Evolutionary conservation across 2,888 invertebrate species (phyloP).

Genomic region (Synanthedon vespiformis): DNA sequence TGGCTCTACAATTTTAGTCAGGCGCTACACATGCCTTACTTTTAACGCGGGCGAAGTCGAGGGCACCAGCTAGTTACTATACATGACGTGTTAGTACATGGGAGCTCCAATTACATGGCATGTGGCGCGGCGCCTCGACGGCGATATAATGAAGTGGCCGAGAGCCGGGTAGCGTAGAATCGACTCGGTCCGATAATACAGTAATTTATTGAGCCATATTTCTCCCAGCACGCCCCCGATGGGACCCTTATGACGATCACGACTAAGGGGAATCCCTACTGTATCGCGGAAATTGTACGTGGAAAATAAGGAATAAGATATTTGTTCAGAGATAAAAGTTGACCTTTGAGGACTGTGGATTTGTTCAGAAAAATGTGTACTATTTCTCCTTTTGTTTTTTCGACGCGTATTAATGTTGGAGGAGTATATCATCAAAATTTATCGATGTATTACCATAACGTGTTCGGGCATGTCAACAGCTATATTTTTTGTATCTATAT

Average conservation of each 20-base stretch:
- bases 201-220: conserved; percentile 47
- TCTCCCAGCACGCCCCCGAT: conserved; percentile 29
- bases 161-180: conserved; percentile 17
- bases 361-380: not conserved
- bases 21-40: too few species aligned
- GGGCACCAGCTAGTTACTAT: too few species aligned
- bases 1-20: too few species aligned
- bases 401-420: not conserved
- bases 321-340: conserved; percentile 1
- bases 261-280: conserved; percentile 5
- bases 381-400: not conserved
- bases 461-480: not conserved
- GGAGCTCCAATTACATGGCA: conserved; percentile 9
- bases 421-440: not conserved
- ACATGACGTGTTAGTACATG: not conserved
- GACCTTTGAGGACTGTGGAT: not conserved
- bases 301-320: conserved; percentile 2
- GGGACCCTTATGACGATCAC: conserved; percentile 32
- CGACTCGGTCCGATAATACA: conserved; percentile 35
- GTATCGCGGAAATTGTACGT: not conserved
- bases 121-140: conserved; percentile 10
- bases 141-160: conserved; percentile 16
- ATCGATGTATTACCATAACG: not conserved
- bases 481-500: too few species aligned
- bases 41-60: too few species aligned